Percentiles rank a stretch among this genome's conserved stretches.
Conservation (phyloP, 2,113 vertebrate genomes). For the Tachuris rubrigastra region DNA sequence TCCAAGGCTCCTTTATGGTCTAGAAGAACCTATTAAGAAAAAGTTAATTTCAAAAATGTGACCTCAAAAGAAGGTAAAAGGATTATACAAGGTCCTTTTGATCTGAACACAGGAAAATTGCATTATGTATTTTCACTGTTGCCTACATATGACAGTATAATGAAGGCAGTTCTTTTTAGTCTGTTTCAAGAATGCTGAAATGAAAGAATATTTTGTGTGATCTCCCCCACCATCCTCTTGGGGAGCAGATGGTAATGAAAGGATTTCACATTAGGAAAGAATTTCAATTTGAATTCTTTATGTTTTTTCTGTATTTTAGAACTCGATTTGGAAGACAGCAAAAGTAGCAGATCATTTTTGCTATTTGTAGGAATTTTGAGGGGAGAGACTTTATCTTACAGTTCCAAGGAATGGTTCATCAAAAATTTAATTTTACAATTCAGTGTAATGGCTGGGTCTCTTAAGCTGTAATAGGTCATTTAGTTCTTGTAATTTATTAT, state of each 20-base stretch:
- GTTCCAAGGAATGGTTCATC: not conserved
- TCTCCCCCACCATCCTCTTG: not conserved
- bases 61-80: not conserved
- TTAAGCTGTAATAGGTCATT: not conserved
- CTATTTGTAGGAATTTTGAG: not conserved
- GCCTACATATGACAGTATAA: not conserved
- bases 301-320: not conserved
- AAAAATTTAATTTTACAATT: not conserved
- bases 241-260: not conserved
- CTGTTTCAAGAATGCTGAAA: not conserved
- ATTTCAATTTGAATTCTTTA: not conserved
- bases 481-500: not conserved
- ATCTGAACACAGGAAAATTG: not conserved
- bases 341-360: not conserved
- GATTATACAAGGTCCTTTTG: not conserved
- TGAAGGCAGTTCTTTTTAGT: not conserved
- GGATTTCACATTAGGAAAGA: not conserved
- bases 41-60: not conserved
- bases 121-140: not conserved
- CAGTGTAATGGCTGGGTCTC: not conserved
- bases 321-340: not conserved
- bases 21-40: not conserved
- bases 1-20: not conserved
- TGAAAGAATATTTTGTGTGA: not conserved
- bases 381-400: not conserved